These are phyloP conservation scores for Dolichotis patagonum DNA, from an alignment of 2,113 vertebrate species.

Conservation along the genomic window DNA sequence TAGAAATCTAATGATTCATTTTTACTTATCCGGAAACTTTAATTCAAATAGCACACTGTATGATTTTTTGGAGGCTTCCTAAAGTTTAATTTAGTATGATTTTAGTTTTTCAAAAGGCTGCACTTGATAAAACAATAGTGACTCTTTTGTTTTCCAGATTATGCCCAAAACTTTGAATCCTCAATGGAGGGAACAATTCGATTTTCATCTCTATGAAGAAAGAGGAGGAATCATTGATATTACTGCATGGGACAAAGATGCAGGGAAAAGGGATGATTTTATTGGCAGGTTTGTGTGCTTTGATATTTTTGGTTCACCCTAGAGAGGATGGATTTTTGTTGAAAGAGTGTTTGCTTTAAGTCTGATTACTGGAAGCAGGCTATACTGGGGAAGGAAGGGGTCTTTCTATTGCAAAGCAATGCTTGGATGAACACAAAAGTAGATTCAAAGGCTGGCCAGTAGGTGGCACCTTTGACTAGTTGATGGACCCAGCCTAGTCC, in stretches of 20 bases:
- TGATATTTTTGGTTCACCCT: neutral
- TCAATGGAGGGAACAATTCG: conserved; percentile 99
- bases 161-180: conserved; percentile 97
- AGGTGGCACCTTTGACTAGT: conserved; percentile 88
- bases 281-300: conserved; percentile 94
- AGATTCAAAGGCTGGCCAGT: conserved; percentile 79
- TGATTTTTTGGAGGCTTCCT: neutral
- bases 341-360: conserved; percentile 58
- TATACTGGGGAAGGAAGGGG: neutral
- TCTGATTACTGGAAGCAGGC: conserved; percentile 48
- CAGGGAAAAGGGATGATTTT: conserved; percentile 97
- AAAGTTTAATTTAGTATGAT: conserved; percentile 48
- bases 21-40: neutral
- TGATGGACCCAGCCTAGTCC: conserved; percentile 59
- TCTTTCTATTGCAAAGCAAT: neutral
- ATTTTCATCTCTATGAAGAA: conserved; percentile 98
- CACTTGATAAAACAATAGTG: neutral
- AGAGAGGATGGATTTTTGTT: conserved; percentile 46
- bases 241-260: conserved; percentile 98
- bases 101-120: neutral
- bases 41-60: neutral
- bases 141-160: conserved; percentile 87
- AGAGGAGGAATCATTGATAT: conserved; percentile 95
- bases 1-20: neutral
- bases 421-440: conserved; percentile 4